phyloP scores from a whole-genome alignment of 2,113 vertebrate species.

The Antechinus flavipes region DNA sequence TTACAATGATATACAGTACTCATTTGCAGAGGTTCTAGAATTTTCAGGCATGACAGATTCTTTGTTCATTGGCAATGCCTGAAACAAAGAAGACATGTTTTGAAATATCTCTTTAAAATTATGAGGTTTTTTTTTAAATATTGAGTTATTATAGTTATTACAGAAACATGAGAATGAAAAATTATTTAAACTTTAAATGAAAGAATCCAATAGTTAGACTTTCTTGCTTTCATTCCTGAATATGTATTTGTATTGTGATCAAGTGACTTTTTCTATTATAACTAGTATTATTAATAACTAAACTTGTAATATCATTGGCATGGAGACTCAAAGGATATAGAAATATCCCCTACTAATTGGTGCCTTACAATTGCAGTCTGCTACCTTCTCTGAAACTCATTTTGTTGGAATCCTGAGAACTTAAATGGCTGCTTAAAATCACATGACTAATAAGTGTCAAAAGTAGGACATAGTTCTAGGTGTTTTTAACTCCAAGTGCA shows the following conservation, averaged over 20 bases:
- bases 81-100: background rate
- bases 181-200: background rate
- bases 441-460: background rate
- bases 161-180: background rate
- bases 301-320: background rate
- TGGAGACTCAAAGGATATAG: background rate
- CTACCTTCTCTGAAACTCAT: background rate
- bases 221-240: background rate
- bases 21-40: background rate
- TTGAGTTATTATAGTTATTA: background rate
- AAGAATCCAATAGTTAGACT: background rate
- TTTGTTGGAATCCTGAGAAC: background rate
- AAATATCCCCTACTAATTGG: background rate
- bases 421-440: background rate
- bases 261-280: background rate
- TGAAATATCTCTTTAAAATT: background rate
- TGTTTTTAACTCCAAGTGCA: background rate
- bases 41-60: background rate
- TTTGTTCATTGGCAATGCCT: background rate
- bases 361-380: background rate
- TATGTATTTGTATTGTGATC: background rate
- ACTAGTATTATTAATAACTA: background rate
- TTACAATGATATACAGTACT: background rate
- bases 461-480: background rate
- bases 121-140: background rate